A percentile compares a stretch with the other conserved stretches of the same genome.
Evolutionary conservation across 2,888 invertebrate species (phyloP).

Genomic region (Thysanoteuthis rhombus): DNA sequence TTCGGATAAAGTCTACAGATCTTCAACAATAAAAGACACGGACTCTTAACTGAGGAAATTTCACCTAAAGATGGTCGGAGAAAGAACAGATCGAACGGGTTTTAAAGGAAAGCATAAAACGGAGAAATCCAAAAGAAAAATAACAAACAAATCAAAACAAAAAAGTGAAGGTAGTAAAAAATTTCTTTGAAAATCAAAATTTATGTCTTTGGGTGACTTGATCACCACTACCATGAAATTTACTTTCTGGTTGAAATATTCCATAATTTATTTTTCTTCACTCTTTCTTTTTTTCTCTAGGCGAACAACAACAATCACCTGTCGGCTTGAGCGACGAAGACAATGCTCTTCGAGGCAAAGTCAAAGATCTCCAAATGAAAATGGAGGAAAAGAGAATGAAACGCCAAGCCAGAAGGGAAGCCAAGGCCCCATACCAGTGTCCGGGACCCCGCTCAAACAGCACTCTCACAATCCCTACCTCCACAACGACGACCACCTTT

Average conservation of each 20-base stretch:
- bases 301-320: background rate
- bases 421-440: slow-evolving; percentile 54
- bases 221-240: too few species aligned
- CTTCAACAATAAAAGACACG: too few species aligned
- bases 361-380: slow-evolving; percentile 79
- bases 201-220: too few species aligned
- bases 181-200: too few species aligned
- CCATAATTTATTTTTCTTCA: background rate
- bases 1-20: too few species aligned
- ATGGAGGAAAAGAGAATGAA: slow-evolving; percentile 86
- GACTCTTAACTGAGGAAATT: too few species aligned
- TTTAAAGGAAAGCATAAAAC: too few species aligned
- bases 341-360: background rate
- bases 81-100: too few species aligned
- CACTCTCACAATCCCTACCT: slow-evolving; percentile 13
- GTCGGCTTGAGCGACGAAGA: background rate
- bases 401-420: slow-evolving; percentile 77
- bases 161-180: too few species aligned
- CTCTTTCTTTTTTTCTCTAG: background rate
- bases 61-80: too few species aligned
- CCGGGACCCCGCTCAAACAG: slow-evolving; percentile 18
- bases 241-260: background rate
- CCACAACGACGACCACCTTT: slow-evolving; percentile 21
- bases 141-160: too few species aligned
- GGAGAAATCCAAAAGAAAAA: too few species aligned